phyloP scores from a whole-genome alignment of 2,888 invertebrate species.

The Ferrisia virgata region DNA sequence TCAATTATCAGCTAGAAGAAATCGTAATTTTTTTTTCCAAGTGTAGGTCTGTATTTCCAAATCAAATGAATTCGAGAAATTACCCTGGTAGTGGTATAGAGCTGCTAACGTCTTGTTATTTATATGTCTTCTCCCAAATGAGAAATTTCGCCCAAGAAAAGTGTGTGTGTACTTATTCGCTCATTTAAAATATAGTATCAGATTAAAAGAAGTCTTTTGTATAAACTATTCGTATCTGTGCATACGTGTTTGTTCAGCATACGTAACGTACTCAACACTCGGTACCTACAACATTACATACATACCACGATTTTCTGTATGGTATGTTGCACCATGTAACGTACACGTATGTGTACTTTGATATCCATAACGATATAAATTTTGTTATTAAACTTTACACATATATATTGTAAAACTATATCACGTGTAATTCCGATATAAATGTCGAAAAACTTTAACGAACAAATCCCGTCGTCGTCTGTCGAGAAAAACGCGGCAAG shows the following conservation, averaged over 20 bases:
- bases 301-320: background rate
- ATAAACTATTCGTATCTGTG: background rate
- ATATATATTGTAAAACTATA: background rate
- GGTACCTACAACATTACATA: background rate
- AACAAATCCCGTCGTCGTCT: background rate
- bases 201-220: background rate
- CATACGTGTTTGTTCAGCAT: background rate
- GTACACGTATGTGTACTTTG: too few species aligned
- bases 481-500: background rate
- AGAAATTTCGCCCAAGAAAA: too few species aligned
- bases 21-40: too few species aligned
- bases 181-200: too few species aligned
- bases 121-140: too few species aligned
- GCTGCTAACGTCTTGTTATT: too few species aligned
- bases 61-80: too few species aligned
- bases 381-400: constrained; percentile 2
- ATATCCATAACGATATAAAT: background rate
- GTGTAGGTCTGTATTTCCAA: too few species aligned
- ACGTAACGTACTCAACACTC: background rate
- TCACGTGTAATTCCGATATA: background rate
- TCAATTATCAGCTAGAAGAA: too few species aligned
- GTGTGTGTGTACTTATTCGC: too few species aligned
- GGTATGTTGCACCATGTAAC: too few species aligned
- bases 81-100: too few species aligned
- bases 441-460: background rate